Conservation (phyloP, 2,113 vertebrate genomes). For the Isurus oxyrinchus region DNA sequence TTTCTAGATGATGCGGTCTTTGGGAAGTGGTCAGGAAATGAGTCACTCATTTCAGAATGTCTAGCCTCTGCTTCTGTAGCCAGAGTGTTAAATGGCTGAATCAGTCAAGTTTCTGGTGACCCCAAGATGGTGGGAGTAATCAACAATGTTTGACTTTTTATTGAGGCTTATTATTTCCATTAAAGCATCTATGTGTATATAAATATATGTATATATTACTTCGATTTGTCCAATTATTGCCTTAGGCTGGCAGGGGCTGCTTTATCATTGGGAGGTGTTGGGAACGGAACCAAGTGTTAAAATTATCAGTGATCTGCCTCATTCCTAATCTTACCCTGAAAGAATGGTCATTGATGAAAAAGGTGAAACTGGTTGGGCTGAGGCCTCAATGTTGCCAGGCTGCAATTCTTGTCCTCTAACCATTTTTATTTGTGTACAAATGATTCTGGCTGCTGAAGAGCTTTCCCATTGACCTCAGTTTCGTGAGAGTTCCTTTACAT, state of each 20-base stretch:
- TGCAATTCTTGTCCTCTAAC: background rate
- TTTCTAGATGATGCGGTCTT: background rate
- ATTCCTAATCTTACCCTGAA: background rate
- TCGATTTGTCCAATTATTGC: too few relatives aligned
- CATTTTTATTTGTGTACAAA: background rate
- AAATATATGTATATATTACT: too few relatives aligned
- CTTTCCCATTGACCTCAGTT: too few relatives aligned
- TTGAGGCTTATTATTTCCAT: background rate
- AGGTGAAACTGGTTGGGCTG: background rate
- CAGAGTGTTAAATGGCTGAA: background rate
- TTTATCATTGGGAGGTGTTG: background rate
- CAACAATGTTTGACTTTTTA: background rate
- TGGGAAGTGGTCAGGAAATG: background rate
- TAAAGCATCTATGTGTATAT: too few relatives aligned
- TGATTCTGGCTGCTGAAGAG: background rate
- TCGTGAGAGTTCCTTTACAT: background rate
- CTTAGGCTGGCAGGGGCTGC: too few relatives aligned
- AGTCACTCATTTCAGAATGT: background rate
- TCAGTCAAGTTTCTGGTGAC: background rate
- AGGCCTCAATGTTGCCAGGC: background rate
- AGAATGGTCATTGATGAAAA: background rate
- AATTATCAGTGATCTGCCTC: background rate
- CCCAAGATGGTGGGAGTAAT: background rate
- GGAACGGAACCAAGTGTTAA: background rate
- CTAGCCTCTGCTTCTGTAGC: background rate